A percentile compares a stretch with the other conserved stretches of the same genome.
Conservation (phyloP, 2,888 invertebrate genomes). For the Drosophila quasianomalipes region DNA sequence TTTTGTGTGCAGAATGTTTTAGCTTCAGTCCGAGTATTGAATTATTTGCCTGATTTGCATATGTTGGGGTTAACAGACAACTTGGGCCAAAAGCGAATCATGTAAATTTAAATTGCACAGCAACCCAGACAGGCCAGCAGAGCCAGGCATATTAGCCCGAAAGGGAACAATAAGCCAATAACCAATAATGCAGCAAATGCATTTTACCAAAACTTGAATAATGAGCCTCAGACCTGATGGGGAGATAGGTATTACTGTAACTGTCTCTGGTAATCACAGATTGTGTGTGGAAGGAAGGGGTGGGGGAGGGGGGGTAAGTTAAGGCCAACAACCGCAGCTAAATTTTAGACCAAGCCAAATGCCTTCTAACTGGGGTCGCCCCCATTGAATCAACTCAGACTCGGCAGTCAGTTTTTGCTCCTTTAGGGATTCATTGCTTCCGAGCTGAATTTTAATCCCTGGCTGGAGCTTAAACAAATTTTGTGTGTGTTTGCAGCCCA, state of each 20-base stretch:
- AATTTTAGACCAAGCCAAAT: constrained; percentile 51
- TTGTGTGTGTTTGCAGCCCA: constrained; percentile 55
- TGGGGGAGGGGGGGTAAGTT: constrained; percentile 1
- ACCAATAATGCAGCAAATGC: constrained; percentile 52
- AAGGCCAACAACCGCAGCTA: constrained; percentile 43
- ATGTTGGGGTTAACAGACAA: constrained; percentile 32
- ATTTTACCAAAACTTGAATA: constrained; percentile 36
- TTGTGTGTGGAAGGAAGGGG: neutral
- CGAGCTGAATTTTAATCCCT: constrained; percentile 72
- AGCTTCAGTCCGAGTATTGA: neutral
- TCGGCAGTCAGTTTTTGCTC: constrained; percentile 12
- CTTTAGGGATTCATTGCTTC: constrained; percentile 31
- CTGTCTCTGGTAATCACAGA: neutral
- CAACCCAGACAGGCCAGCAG: neutral
- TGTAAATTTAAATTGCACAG: constrained; percentile 36
- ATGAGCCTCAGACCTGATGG: constrained; percentile 32
- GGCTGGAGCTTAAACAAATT: constrained; percentile 76
- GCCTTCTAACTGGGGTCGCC: constrained; percentile 29
- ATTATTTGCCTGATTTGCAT: constrained; percentile 29
- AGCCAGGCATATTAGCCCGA: constrained; percentile 10
- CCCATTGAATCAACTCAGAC: constrained; percentile 1
- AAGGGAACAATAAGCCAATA: constrained; percentile 55
- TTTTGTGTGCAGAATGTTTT: neutral
- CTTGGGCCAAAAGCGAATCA: constrained; percentile 44
- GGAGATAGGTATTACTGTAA: constrained; percentile 10